A percentile compares a stretch with the other conserved stretches of the same genome.
These are phyloP conservation scores for Barnardius zonarius DNA, from an alignment of 2,113 vertebrate genomes.

Conservation along the genomic window DNA sequence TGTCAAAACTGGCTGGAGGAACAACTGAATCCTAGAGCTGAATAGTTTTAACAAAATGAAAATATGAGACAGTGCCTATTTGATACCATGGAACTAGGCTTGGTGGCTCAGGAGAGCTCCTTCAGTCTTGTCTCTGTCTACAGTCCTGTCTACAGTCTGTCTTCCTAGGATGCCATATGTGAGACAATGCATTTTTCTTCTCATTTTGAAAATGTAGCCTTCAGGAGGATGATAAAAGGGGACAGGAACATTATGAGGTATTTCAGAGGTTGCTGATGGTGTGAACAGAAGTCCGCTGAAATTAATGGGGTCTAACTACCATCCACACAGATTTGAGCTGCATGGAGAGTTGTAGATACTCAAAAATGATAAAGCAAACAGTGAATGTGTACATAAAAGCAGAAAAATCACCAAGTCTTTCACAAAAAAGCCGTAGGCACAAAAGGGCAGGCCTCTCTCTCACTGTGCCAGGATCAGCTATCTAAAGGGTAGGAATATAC, in stretches of 20 bases:
- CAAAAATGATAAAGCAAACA: neutral
- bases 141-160: neutral
- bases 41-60: conserved; percentile 2
- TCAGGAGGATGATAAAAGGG: neutral
- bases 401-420: neutral
- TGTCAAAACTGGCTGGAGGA: neutral
- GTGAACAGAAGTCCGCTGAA: neutral
- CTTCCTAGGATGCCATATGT: neutral
- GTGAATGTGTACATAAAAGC: neutral
- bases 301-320: neutral
- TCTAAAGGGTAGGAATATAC: neutral
- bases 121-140: neutral
- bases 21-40: conserved; percentile 20
- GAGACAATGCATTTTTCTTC: neutral
- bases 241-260: neutral
- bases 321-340: neutral
- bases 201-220: neutral
- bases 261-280: neutral
- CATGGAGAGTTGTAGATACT: neutral
- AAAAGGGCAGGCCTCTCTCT: neutral
- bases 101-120: neutral
- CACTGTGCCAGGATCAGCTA: neutral
- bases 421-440: neutral
- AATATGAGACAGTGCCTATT: neutral
- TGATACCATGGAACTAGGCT: neutral